Conservation (phyloP, 2,113 vertebrate species). For the Melanostigma gelatinosum region DNA sequence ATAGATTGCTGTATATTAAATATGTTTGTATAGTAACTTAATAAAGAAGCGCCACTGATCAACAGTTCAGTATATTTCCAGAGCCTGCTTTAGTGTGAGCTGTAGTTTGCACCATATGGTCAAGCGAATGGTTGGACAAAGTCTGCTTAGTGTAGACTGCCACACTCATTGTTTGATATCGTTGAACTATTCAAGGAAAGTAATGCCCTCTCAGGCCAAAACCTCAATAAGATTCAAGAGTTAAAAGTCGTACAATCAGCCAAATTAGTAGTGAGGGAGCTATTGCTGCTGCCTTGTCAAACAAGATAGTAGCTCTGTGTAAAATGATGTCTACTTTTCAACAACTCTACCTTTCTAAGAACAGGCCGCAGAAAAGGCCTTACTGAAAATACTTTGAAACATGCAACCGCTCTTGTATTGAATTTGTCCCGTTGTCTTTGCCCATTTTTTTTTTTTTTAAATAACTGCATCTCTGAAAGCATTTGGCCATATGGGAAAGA, state of each 20-base stretch:
- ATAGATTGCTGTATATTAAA: constrained; percentile 28
- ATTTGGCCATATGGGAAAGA: constrained; percentile 56
- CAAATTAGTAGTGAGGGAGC: constrained; percentile 4
- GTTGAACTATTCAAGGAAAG: constrained; percentile 9
- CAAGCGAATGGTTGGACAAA: neutral
- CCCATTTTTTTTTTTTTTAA: constrained; percentile 8
- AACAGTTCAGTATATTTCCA: constrained; percentile 3
- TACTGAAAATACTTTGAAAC: constrained; percentile 24
- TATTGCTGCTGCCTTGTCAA: constrained; percentile 6
- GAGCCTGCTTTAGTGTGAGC: neutral
- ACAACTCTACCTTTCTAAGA: constrained; percentile 7
- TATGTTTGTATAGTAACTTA: constrained; percentile 16
- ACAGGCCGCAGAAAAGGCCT: neutral
- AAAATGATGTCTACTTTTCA: constrained; percentile 10
- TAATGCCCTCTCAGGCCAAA: neutral
- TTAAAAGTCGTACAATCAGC: neutral
- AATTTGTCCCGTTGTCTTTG: constrained; percentile 17
- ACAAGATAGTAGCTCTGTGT: constrained; percentile 10
- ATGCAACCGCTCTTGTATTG: constrained; percentile 11
- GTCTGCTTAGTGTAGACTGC: neutral
- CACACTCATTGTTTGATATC: neutral
- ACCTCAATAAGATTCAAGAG: constrained; percentile 1
- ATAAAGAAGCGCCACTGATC: constrained; percentile 3
- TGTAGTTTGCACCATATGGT: neutral
- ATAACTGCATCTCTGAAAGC: constrained; percentile 41